Conservation (phyloP, 2,797 vertebrate species). For the Sebastes aleutianus region DNA sequence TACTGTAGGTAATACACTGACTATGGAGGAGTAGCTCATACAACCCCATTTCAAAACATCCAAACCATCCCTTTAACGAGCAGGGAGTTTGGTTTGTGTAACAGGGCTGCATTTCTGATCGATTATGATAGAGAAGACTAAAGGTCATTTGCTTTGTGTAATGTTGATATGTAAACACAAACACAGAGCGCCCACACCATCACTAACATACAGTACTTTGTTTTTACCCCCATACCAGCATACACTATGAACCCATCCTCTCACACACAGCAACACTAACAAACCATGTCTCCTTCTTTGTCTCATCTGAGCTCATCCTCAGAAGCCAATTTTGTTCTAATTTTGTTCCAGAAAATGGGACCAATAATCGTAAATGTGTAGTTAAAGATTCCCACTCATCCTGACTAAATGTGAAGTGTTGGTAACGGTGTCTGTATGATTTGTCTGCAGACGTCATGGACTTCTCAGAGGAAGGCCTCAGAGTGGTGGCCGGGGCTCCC, state of each 20-base stretch:
- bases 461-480: slow-evolving; percentile 84
- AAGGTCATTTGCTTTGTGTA: background rate
- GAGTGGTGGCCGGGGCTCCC: slow-evolving; percentile 82
- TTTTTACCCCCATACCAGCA: background rate
- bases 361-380: background rate
- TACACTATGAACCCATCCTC: background rate
- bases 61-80: too few species aligned
- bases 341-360: background rate
- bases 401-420: background rate
- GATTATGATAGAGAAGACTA: background rate
- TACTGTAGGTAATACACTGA: too few species aligned
- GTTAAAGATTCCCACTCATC: background rate
- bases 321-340: background rate
- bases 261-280: background rate
- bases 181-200: background rate
- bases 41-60: too few species aligned
- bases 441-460: slow-evolving; percentile 84
- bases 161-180: background rate
- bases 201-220: background rate
- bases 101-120: background rate
- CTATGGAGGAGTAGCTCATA: too few species aligned
- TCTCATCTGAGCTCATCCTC: background rate
- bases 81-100: background rate
- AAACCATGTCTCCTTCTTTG: background rate
- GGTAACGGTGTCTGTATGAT: background rate